These are phyloP conservation scores for Gryon sp. DNA, from an alignment of 1,140 invertebrate species.

Conservation along the genomic window DNA sequence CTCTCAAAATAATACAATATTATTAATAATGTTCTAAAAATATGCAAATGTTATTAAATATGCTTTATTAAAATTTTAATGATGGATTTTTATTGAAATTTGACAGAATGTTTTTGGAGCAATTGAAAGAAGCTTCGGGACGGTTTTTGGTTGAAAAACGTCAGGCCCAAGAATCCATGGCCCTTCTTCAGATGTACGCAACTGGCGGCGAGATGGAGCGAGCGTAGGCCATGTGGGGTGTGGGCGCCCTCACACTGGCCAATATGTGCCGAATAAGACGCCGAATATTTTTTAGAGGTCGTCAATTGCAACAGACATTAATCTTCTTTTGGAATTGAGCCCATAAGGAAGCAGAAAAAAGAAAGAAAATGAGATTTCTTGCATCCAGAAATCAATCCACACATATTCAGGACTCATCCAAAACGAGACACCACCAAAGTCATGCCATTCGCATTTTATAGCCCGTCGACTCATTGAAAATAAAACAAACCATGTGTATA, in stretches of 20 bases:
- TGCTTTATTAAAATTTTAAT: not conserved
- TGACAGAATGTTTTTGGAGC: constrained; percentile 87
- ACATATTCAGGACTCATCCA: not conserved
- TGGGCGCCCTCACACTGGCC: constrained; percentile 78
- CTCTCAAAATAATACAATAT: too few species aligned
- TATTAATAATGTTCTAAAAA: too few species aligned
- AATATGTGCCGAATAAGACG: constrained; percentile 77
- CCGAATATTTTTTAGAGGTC: constrained; percentile 76
- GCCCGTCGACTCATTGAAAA: too few species aligned
- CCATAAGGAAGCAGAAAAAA: too few species aligned
- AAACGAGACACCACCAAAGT: constrained; percentile 13
- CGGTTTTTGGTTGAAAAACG: constrained; percentile 88
- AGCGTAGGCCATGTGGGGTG: constrained; percentile 79
- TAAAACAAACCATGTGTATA: too few species aligned
- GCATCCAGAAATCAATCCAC: not conserved
- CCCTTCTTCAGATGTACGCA: constrained; percentile 83
- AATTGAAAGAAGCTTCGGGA: constrained; percentile 90
- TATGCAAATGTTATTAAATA: not conserved
- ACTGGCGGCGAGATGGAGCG: constrained; percentile 76
- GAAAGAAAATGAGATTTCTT: too few species aligned
- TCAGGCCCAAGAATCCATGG: constrained; percentile 90
- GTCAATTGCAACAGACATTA: constrained; percentile 75
- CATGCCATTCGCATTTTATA: constrained; percentile 5
- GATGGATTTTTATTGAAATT: constrained; percentile 21
- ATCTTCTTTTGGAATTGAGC: constrained; percentile 78